Evolutionary conservation across 1,140 invertebrate genomes (phyloP).

Genomic region (Ips typographus): DNA sequence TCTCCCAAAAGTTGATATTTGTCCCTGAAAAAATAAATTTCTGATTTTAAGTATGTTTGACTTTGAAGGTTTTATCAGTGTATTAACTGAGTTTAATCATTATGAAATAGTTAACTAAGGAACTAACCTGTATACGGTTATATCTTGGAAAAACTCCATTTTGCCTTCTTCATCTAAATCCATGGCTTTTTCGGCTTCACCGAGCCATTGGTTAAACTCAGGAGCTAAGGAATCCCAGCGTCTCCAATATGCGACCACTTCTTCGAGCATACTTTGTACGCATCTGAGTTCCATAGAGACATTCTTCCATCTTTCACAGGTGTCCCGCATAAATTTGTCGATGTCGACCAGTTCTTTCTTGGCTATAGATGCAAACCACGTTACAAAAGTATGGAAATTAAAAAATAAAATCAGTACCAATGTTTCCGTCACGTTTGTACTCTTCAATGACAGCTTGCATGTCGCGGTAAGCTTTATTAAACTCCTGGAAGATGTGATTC

Average conservation of each 20-base stretch:
- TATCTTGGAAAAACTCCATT: conserved; percentile 88
- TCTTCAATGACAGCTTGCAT: conserved; percentile 90
- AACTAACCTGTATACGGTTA: conserved; percentile 68
- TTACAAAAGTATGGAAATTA: conserved; percentile 2
- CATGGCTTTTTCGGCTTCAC: conserved; percentile 75
- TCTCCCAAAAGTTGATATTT: conserved; percentile 81
- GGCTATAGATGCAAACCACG: conserved; percentile 52
- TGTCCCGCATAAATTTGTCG: conserved; percentile 83
- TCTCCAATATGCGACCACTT: conserved; percentile 86
- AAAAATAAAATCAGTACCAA: conserved; percentile 56
- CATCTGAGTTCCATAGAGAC: conserved; percentile 88
- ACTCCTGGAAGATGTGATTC: conserved; percentile 92
- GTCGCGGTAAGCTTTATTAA: conserved; percentile 87
- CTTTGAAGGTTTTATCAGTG: neutral
- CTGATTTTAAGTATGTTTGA: neutral
- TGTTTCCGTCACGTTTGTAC: conserved; percentile 83
- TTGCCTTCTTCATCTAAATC: conserved; percentile 77
- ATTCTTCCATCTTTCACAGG: conserved; percentile 84
- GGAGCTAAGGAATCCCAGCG: conserved; percentile 73
- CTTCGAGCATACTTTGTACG: conserved; percentile 84
- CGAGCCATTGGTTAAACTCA: conserved; percentile 79
- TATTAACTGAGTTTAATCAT: neutral
- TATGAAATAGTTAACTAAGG: too few species aligned
- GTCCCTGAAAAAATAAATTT: conserved; percentile 61
- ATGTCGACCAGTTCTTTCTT: conserved; percentile 74